Percentiles rank a stretch among this genome's conserved stretches.
phyloP scores from a whole-genome alignment of 2,888 invertebrate genomes.

The Limenitis camilla region DNA sequence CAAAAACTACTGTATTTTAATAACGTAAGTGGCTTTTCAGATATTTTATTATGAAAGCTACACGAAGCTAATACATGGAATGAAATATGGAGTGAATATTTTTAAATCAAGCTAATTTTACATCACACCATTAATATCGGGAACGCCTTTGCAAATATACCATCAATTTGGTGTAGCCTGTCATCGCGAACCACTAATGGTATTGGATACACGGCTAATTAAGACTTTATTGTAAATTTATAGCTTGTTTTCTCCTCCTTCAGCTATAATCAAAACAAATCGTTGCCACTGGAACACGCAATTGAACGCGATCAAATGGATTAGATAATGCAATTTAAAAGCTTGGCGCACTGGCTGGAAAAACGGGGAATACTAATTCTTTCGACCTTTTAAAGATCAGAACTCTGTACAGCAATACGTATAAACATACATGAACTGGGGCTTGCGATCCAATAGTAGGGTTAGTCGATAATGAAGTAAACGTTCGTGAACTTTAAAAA shows the following conservation, averaged over 20 bases:
- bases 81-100: conserved; percentile 14
- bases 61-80: background rate
- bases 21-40: conserved; percentile 14
- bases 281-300: conserved; percentile 60
- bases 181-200: conserved; percentile 64
- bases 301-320: conserved; percentile 59
- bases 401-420: no score
- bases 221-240: conserved; percentile 68
- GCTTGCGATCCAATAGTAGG: no score
- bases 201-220: conserved; percentile 68
- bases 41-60: conserved; percentile 6
- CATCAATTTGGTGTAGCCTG: conserved; percentile 57
- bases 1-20: conserved; percentile 12
- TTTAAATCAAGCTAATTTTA: conserved; percentile 23
- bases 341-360: conserved; percentile 5
- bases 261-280: conserved; percentile 71
- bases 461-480: no score
- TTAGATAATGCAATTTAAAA: conserved; percentile 36
- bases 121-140: conserved; percentile 39
- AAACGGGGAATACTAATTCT: background rate
- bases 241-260: conserved; percentile 60
- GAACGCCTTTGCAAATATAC: conserved; percentile 49
- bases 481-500: no score
- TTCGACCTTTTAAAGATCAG: background rate
- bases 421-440: no score